Base-by-base conservation (phyloP, 2,888 invertebrate species). In the Allacma fusca region DNA sequence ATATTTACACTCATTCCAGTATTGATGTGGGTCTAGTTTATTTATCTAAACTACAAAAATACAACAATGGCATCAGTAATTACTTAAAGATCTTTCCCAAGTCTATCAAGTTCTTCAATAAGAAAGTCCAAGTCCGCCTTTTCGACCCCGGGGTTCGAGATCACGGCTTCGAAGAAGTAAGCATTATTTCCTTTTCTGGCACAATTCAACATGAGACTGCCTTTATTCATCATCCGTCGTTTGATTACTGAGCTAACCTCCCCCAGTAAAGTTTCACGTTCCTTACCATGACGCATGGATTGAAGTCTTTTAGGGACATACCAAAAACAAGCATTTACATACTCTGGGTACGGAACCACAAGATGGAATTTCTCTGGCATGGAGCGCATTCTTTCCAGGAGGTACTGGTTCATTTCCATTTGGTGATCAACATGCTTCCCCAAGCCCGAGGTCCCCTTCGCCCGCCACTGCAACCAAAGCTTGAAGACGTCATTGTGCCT, bases 291-390 rank as follows among this genome's bases (percentile, higher is more conserved):
- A 0, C 93, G 91, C 85, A 93, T 88, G 29, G 90, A 91, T 0
- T 95, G 89, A 84, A 96, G 89, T 85, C 96, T 92, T 72, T 90
- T 90, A n/a, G 99, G 98, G 83, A 98, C 90, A 88, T 99, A 99
- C 99, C 99, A 99, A 90, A 99, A 99, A 86, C 95, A 95, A 44
- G 98, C 96, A 88, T 99, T 99, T 23, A 98, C 96, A 88, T 94
- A 91, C 89, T 99, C 97, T 0, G 98, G 97, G 89, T 95, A 94
- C 12, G 85, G 84, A 86, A 95, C 88, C 85, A 96, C 92, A 81
- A 96, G 89, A 87, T 94, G 90, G 89, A 92, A 96, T 87, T 92
- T 92, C 86, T 96, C 95, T 0, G 93, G 90, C 81, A 93, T 93
- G 85, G 92, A 92, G 85, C 91, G 92, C 86, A 96, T 94, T 85